Evolutionary conservation across 2,888 invertebrate species (phyloP).

Genomic region (Formica aserva): DNA sequence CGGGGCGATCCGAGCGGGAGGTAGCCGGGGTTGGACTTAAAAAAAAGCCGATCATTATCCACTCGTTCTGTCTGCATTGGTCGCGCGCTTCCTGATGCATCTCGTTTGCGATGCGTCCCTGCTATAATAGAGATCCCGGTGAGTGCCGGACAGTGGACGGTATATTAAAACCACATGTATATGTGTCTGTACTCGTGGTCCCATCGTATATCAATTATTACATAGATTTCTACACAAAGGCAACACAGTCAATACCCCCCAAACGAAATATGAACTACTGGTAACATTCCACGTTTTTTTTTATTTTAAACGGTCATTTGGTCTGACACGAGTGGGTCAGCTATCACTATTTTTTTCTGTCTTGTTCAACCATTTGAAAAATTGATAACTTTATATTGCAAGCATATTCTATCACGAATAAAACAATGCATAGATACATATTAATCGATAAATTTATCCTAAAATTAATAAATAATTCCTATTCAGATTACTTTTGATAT

Average conservation of each 20-base stretch:
- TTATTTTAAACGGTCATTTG: conserved; percentile 23
- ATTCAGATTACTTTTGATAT: background rate
- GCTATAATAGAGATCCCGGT: conserved; percentile 72
- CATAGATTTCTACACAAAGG: conserved; percentile 74
- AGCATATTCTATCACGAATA: background rate
- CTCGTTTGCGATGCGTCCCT: conserved; percentile 68
- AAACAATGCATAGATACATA: background rate
- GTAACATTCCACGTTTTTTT: conserved; percentile 17
- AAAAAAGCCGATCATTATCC: conserved; percentile 77
- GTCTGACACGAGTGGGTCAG: conserved; percentile 12
- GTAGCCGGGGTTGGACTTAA: conserved; percentile 56
- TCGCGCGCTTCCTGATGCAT: conserved; percentile 74
- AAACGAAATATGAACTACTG: conserved; percentile 61
- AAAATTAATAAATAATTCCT: background rate
- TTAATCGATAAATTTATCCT: background rate
- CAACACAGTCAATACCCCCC: conserved; percentile 43
- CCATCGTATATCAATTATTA: conserved; percentile 75
- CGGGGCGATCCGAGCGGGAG: conserved; percentile 60
- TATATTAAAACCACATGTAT: conserved; percentile 64
- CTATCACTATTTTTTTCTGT: background rate
- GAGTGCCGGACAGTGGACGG: conserved; percentile 67
- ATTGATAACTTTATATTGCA: background rate
- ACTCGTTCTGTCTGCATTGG: conserved; percentile 68
- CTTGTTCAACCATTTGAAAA: background rate
- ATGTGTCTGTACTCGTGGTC: conserved; percentile 66